A percentile compares a stretch with the other conserved stretches of the same genome.
Evolutionary conservation across 2,113 vertebrate genomes (phyloP).

Genomic region (Anarhynchus alexandrinus): DNA sequence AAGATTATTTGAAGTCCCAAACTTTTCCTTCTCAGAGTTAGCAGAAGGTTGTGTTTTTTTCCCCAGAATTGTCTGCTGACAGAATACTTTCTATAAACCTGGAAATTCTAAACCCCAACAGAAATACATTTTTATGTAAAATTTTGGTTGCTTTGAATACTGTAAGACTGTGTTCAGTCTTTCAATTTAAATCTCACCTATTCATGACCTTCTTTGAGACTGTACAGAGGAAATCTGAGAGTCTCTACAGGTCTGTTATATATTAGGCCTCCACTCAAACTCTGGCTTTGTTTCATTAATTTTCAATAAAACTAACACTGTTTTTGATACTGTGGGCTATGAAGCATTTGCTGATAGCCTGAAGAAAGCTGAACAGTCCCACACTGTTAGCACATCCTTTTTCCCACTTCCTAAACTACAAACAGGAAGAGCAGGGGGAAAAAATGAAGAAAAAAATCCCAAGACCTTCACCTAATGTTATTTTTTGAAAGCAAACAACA

Average conservation of each 20-base stretch:
- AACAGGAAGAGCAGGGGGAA: neutral
- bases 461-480: neutral
- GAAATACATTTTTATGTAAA: too few species aligned
- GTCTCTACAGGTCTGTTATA: neutral
- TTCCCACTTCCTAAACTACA: neutral
- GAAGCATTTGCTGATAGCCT: neutral
- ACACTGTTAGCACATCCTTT: neutral
- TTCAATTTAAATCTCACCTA: too few species aligned
- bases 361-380: neutral
- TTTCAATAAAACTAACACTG: neutral
- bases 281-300: neutral
- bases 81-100: too few species aligned
- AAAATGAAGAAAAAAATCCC: neutral
- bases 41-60: too few species aligned
- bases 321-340: neutral
- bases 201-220: too few species aligned
- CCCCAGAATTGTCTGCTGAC: too few species aligned
- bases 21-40: too few species aligned
- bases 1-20: too few species aligned
- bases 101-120: too few species aligned
- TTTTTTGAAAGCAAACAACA: neutral
- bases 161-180: too few species aligned
- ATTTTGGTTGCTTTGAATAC: too few species aligned
- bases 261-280: neutral
- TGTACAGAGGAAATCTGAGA: neutral